Percentiles rank a stretch among this genome's conserved stretches.
phyloP scores from a whole-genome alignment of 2,888 invertebrate genomes.

The Ferrisia virgata region DNA sequence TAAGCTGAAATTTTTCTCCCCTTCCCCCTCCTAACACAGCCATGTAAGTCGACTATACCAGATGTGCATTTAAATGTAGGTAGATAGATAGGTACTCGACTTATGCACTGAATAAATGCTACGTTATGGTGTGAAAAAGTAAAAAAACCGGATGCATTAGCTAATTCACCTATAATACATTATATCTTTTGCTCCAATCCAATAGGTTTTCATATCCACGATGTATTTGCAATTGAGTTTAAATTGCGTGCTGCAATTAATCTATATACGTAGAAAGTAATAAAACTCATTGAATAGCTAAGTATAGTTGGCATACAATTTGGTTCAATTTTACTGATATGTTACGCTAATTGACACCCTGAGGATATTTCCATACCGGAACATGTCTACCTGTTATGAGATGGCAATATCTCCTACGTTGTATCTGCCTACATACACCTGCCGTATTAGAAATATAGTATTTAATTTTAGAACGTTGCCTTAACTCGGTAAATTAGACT shows the following conservation, averaged over 20 bases:
- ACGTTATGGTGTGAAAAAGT: background rate
- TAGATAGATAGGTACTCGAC: too few species aligned
- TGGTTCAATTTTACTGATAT: background rate
- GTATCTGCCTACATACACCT: too few species aligned
- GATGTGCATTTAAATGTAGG: too few species aligned
- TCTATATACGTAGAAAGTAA: slow-evolving; percentile 1
- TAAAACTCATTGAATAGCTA: background rate
- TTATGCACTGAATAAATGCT: background rate
- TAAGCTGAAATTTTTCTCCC: background rate
- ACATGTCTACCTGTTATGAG: background rate
- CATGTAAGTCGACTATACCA: too few species aligned
- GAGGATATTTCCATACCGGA: background rate
- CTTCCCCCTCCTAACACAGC: too few species aligned
- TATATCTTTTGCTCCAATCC: background rate
- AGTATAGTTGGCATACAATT: background rate
- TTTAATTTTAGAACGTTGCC: background rate
- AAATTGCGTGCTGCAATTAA: background rate
- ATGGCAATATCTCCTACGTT: background rate
- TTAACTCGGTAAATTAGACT: background rate
- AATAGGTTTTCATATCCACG: background rate
- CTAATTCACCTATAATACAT: background rate
- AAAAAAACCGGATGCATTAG: background rate
- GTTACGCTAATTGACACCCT: background rate
- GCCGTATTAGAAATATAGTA: slow-evolving; percentile 3
- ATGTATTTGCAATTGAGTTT: background rate